phyloP scores from a whole-genome alignment of 2,113 vertebrate genomes.

The Grammomys surdaster region DNA sequence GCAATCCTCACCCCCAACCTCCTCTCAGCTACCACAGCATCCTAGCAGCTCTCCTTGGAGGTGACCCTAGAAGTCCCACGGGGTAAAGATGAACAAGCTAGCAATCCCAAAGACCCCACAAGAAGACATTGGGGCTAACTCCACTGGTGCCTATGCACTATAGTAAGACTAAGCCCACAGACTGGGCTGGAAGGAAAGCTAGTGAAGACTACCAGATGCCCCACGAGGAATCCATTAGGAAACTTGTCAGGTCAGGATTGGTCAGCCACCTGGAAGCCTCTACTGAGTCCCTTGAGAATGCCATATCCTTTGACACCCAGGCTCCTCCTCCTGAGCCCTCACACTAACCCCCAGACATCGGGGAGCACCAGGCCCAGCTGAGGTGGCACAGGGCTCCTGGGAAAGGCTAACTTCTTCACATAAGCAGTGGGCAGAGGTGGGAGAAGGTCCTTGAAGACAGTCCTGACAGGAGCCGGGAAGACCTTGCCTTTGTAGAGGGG shows the following conservation, averaged over 20 bases:
- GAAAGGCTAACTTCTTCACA: constrained; percentile 21
- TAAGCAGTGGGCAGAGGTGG: background rate
- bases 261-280: background rate
- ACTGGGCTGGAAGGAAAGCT: constrained; percentile 32
- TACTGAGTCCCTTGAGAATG: background rate
- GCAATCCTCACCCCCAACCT: rapidly evolving
- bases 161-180: background rate
- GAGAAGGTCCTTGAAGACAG: background rate
- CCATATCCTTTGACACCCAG: background rate
- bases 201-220: background rate
- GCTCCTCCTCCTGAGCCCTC: background rate
- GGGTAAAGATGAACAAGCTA: background rate
- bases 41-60: background rate
- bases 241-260: background rate
- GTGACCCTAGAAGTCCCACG: background rate
- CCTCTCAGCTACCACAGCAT: background rate
- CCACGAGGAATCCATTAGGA: background rate
- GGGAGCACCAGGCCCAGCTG: constrained; percentile 42
- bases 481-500: constrained; percentile 49
- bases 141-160: background rate
- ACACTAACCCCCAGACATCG: background rate
- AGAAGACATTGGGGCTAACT: background rate
- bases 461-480: constrained; percentile 60
- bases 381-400: background rate
- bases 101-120: background rate